These are phyloP conservation scores for Ypsolopha sequella DNA, from an alignment of 2,888 invertebrate genomes.

Conservation along the genomic window DNA sequence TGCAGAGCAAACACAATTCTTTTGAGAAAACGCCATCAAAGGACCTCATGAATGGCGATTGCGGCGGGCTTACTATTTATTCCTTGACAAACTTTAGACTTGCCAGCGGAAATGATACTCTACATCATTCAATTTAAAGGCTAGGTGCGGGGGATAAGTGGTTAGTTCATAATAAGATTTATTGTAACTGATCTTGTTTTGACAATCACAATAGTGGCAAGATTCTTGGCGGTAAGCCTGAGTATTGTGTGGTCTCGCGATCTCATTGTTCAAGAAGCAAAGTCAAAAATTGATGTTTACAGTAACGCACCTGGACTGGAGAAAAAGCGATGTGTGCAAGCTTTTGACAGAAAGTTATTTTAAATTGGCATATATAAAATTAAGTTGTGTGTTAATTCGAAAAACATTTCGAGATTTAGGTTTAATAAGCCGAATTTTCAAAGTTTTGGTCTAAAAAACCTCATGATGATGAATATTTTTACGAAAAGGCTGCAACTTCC, in stretches of 20 bases:
- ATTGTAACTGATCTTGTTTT: conserved; percentile 70
- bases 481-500: too few relatives aligned
- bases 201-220: conserved; percentile 54
- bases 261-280: conserved; percentile 29
- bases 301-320: conserved; percentile 41
- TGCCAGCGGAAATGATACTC: background rate
- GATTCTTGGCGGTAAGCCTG: conserved; percentile 49
- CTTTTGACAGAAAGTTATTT: too few relatives aligned
- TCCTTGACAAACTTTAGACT: background rate
- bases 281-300: conserved; percentile 45
- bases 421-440: too few relatives aligned
- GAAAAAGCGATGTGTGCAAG: conserved; percentile 14
- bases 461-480: too few relatives aligned
- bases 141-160: background rate
- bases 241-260: conserved; percentile 56
- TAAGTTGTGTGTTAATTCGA: too few relatives aligned
- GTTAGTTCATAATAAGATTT: conserved; percentile 63
- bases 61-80: conserved; percentile 28
- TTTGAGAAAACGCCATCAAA: conserved; percentile 37
- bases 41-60: conserved; percentile 43
- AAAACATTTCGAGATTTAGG: too few relatives aligned
- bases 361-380: too few relatives aligned
- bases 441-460: too few relatives aligned
- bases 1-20: conserved; percentile 52
- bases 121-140: background rate